Evolutionary conservation across 2,113 vertebrate species (phyloP).

Genomic region (Pelvicachromis taeniatus): DNA sequence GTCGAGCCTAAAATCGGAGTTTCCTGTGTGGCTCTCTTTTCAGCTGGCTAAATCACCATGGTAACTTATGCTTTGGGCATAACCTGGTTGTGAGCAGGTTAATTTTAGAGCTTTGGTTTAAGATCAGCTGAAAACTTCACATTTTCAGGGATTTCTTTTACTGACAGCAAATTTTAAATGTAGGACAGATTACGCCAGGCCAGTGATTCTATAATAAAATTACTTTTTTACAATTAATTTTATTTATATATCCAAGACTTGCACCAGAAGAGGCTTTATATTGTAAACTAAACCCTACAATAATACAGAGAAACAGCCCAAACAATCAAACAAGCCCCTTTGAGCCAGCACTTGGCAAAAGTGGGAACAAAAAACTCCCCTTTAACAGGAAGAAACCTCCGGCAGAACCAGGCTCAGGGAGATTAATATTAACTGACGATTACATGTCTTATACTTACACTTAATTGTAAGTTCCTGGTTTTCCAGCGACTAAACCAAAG

Average conservation of each 20-base stretch:
- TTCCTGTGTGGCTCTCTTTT: background rate
- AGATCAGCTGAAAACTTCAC: background rate
- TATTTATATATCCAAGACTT: background rate
- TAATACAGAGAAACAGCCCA: no score
- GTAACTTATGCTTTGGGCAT: background rate
- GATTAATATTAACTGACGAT: background rate
- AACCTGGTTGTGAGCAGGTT: background rate
- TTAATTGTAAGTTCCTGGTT: background rate
- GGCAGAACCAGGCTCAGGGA: background rate
- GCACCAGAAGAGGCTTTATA: background rate
- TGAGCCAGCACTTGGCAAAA: background rate
- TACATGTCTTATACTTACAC: no score
- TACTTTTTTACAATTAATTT: fast-evolving
- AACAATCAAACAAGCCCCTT: background rate
- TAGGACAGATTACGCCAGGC: background rate
- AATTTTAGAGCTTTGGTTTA: background rate
- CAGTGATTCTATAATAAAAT: background rate
- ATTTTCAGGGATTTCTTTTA: background rate
- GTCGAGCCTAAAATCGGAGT: background rate
- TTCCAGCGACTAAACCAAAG: background rate
- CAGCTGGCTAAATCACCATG: background rate
- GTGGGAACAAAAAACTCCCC: background rate
- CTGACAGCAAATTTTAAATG: background rate
- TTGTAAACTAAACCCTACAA: no score
- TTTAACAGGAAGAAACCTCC: background rate